Conservation (phyloP, 2,113 vertebrate genomes). For the Oxyruncus cristatus region DNA sequence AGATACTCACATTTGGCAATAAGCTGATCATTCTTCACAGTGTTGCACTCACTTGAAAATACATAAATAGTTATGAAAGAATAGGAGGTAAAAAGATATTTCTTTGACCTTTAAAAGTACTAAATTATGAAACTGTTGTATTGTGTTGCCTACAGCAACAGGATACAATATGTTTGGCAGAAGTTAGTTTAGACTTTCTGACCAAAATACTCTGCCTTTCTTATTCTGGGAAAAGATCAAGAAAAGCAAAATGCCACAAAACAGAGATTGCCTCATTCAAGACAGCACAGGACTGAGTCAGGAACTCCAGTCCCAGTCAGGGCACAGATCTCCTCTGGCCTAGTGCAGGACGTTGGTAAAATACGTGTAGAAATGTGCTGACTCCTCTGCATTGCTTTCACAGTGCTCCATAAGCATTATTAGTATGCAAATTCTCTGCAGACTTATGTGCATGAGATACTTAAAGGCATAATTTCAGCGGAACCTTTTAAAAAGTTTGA, state of each 20-base stretch:
- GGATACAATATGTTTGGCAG: background rate
- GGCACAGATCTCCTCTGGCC: background rate
- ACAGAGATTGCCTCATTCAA: background rate
- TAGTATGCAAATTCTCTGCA: background rate
- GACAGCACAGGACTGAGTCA: background rate
- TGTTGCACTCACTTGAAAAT: background rate
- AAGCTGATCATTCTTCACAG: background rate
- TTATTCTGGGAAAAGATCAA: background rate
- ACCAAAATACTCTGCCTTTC: background rate
- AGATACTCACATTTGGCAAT: slow-evolving; percentile 21
- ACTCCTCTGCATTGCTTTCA: background rate
- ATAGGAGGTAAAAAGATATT: background rate
- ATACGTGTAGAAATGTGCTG: background rate
- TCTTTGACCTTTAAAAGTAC: slow-evolving; percentile 1
- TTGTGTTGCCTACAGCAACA: slow-evolving; percentile 15
- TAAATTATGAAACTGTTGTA: slow-evolving; percentile 19
- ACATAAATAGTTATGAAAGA: background rate
- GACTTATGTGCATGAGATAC: background rate
- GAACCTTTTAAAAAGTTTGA: background rate
- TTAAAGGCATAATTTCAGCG: background rate
- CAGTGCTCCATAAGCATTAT: background rate
- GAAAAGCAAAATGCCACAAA: background rate
- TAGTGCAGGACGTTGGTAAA: background rate
- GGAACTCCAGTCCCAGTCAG: background rate
- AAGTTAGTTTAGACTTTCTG: slow-evolving; percentile 25